Evolutionary conservation across 2,888 invertebrate species (phyloP).

Genomic region (Diaperis boleti): DNA sequence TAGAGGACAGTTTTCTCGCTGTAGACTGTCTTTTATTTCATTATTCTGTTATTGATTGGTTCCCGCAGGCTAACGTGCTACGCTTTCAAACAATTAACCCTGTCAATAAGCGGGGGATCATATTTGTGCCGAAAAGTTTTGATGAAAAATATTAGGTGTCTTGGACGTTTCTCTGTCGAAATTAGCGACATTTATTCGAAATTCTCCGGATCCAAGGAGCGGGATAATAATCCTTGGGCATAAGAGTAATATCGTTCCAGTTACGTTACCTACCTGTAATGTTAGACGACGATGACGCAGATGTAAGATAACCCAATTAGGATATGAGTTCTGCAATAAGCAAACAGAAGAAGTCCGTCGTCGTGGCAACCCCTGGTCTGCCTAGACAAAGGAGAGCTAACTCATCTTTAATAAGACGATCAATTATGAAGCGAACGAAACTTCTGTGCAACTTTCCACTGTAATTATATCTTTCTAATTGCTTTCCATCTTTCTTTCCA

Average conservation of each 20-base stretch:
- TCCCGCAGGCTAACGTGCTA: conserved; percentile 59
- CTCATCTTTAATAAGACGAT: conserved; percentile 68
- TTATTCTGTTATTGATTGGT: conserved; percentile 62
- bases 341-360: conserved; percentile 62
- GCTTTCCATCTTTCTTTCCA: conserved; percentile 54
- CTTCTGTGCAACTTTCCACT: conserved; percentile 64
- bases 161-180: conserved; percentile 22
- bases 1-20: conserved; percentile 63
- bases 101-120: conserved; percentile 62
- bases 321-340: conserved; percentile 66
- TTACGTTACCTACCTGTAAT: conserved; percentile 50
- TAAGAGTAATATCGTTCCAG: conserved; percentile 36
- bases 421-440: conserved; percentile 66
- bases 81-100: conserved; percentile 66
- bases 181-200: conserved; percentile 8
- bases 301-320: conserved; percentile 66
- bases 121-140: conserved; percentile 55
- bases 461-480: conserved; percentile 66
- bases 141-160: conserved; percentile 39
- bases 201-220: background rate
- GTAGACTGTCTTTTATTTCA: conserved; percentile 61
- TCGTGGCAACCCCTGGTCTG: conserved; percentile 61
- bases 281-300: conserved; percentile 58
- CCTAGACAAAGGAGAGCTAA: conserved; percentile 64
- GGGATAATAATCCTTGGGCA: conserved; percentile 6